These are phyloP conservation scores for Schizopygopsis malacanthus DNA, from an alignment of 2,797 vertebrate species.

Conservation along the genomic window DNA sequence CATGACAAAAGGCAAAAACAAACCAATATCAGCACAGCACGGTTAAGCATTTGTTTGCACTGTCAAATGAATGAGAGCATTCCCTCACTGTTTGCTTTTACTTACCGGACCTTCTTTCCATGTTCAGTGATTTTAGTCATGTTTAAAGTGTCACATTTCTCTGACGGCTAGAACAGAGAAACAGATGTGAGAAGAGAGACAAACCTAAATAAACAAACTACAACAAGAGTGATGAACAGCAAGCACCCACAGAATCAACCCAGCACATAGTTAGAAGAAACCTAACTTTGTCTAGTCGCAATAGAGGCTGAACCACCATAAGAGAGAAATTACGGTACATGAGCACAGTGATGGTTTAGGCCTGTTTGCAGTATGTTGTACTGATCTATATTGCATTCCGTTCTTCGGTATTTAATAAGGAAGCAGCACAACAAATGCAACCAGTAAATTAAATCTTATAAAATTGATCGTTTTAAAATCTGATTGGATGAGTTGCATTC, in stretches of 20 bases:
- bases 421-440: conserved; percentile 3
- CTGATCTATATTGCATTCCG: neutral
- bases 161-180: conserved; percentile 65
- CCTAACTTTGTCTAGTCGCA: neutral
- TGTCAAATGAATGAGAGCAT: conserved; percentile 9
- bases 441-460: conserved; percentile 6
- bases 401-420: neutral
- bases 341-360: neutral
- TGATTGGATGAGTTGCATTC: neutral
- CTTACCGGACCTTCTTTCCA: conserved; percentile 87
- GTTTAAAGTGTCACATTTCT: conserved; percentile 85
- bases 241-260: neutral
- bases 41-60: conserved; percentile 35
- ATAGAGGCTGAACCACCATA: neutral
- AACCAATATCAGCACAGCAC: neutral
- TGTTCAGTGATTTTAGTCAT: conserved; percentile 89
- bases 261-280: neutral
- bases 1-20: conserved; percentile 3
- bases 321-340: neutral
- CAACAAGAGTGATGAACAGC: neutral
- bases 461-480: neutral
- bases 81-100: conserved; percentile 38
- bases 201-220: neutral
- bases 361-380: neutral
- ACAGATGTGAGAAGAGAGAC: conserved; percentile 3